These are phyloP conservation scores for Aspiorhynchus laticeps DNA, from an alignment of 2,113 vertebrate genomes.

Conservation along the genomic window DNA sequence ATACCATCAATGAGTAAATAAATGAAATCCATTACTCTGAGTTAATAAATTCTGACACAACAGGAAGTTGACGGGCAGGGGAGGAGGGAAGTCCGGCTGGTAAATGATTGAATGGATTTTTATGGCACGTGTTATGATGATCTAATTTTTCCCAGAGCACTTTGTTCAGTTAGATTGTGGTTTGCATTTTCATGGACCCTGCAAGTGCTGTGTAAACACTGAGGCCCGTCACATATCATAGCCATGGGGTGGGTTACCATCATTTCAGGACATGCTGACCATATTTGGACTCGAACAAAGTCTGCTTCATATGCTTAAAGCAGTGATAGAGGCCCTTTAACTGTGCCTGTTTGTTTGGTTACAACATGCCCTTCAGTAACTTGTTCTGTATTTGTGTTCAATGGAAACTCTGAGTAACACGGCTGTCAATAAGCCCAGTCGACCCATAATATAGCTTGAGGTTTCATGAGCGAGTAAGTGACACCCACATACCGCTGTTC, in stretches of 20 bases:
- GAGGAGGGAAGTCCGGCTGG: conserved; percentile 26
- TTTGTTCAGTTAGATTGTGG: conserved; percentile 31
- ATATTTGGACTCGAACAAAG: conserved; percentile 5
- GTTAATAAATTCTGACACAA: conserved; percentile 68
- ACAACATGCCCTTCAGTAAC: conserved; percentile 41
- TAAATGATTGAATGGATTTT: conserved; percentile 70
- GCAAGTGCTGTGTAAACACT: background rate
- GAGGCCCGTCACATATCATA: background rate
- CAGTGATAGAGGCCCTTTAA: background rate
- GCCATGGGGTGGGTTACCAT: background rate
- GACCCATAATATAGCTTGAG: conserved; percentile 19
- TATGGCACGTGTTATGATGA: conserved; percentile 67
- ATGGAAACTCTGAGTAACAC: conserved; percentile 41
- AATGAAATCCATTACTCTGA: conserved; percentile 67
- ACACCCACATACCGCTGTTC: background rate
- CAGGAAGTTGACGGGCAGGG: conserved; percentile 38
- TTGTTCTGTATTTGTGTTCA: conserved; percentile 42
- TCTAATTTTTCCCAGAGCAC: conserved; percentile 63
- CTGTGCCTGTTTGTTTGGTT: conserved; percentile 23
- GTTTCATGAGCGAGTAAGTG: conserved; percentile 13
- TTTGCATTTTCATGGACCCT: conserved; percentile 8
- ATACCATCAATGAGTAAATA: conserved; percentile 39
- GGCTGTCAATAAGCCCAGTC: conserved; percentile 33
- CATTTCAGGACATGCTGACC: background rate
- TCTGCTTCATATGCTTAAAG: background rate